Evolutionary conservation across 1,140 invertebrate genomes (phyloP).

Genomic region (Neodiprion lecontei): DNA sequence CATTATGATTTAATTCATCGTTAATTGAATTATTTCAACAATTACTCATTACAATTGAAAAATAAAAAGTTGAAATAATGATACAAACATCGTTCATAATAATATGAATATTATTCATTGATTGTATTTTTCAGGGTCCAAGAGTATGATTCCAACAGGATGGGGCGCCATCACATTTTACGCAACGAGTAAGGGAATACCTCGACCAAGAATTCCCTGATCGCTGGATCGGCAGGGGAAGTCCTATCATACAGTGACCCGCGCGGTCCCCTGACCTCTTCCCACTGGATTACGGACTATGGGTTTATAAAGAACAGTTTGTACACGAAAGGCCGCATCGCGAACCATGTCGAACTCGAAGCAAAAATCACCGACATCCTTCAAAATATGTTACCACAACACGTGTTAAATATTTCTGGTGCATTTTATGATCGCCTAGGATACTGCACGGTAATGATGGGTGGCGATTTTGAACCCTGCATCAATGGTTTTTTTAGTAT

Average conservation of each 20-base stretch:
- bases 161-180: slow-evolving; percentile 25
- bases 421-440: background rate
- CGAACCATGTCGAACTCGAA: background rate
- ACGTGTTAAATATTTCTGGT: background rate
- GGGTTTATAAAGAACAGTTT: background rate
- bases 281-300: background rate
- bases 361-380: background rate
- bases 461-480: background rate
- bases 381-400: background rate
- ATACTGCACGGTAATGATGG: background rate
- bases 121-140: background rate
- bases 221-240: slow-evolving; percentile 4
- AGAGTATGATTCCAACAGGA: slow-evolving; percentile 25
- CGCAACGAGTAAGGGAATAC: background rate
- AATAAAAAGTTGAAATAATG: too few species aligned
- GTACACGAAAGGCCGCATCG: background rate
- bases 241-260: background rate
- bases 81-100: too few species aligned
- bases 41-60: too few species aligned
- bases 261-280: background rate
- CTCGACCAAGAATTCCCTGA: slow-evolving; percentile 20
- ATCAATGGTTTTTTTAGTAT: background rate
- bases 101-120: too few species aligned
- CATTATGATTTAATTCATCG: too few species aligned
- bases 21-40: too few species aligned